Evolutionary conservation across 2,797 vertebrate species (phyloP), one percentile per base, ranked within the genome.

Genomic region (Acanthurus lineatus): DNA sequence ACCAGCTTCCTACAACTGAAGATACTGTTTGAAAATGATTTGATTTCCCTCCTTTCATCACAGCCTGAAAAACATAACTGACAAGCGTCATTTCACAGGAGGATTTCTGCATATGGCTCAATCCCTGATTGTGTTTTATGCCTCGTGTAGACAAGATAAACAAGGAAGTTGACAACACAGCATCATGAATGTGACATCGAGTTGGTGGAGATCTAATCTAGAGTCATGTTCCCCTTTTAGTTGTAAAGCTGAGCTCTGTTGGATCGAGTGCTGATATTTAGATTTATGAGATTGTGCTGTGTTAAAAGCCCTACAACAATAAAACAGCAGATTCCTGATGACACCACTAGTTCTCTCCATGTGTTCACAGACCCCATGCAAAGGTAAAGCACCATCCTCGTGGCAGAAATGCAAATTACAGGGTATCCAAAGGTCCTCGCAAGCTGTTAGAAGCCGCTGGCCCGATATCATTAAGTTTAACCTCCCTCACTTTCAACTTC

Each of bases 301-400:
- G 70, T 64, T 85, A 83, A 89, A 87, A 81, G 73, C 75, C 48
- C 69, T 56, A 32, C 10, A 28, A 82, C 25, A 76, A 76, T 79
- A 85, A 89, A 89, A 86, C 79, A 87, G 74, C 58, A 73, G 45
- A 83, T 80, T 86, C 62, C 65, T 90, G 86, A 89, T 87, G 86
- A 87, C 89, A 73, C 76, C 12, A 49, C 48, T 57, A 44, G 38
- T 77, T 83, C 82, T 66, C 82, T 78, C 77, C 81, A 89, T 82
- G 86, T 89, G 86, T 89, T 77, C 81, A 63, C 52, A 45, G 68
- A 45, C 71, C 67, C 53, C 76, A 67, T 58, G 68, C 77, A 78
- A 77, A 54, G 78, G 61, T 77, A 69, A 48, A 76, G 65, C 74
- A 74, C 77, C 42, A 57, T 76, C 77, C 85, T 78, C 54, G 72